Conservation (phyloP, 2,797 vertebrate species). For the Hapalemur alaotrensis region DNA sequence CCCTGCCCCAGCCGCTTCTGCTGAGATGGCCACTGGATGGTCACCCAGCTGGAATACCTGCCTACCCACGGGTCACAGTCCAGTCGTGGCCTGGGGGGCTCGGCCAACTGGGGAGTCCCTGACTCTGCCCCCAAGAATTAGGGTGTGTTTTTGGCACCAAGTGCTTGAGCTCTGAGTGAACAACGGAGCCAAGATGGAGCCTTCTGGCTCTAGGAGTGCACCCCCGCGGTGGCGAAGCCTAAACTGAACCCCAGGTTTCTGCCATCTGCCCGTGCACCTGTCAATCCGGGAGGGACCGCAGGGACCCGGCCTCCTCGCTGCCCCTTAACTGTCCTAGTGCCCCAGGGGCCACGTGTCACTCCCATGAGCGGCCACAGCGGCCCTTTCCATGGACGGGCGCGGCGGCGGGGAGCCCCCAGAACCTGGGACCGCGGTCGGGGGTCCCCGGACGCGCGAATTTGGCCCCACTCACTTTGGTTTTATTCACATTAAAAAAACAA, state of each 20-base stretch:
- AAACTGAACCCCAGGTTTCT: no score
- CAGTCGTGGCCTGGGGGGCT: not conserved
- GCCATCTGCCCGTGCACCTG: no score
- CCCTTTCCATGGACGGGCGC: not conserved
- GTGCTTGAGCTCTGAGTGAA: not conserved
- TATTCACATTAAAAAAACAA: not conserved
- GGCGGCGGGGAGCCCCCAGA: not conserved
- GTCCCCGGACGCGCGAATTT: not conserved
- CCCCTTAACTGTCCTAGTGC: not conserved
- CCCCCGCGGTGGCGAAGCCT: no score
- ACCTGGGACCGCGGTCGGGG: not conserved
- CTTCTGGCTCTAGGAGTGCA: no score
- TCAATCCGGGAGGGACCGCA: not conserved
- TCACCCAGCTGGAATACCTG: no score
- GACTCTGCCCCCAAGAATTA: not conserved
- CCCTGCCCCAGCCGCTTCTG: not conserved
- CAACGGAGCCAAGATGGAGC: no score
- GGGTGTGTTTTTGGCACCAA: not conserved
- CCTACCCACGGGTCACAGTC: not conserved
- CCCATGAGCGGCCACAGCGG: not conserved
- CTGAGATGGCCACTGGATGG: not conserved
- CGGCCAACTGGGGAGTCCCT: not conserved
- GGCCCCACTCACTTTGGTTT: not conserved
- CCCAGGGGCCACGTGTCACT: not conserved
- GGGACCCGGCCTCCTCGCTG: not conserved